Evolutionary conservation across 2,797 vertebrate species (phyloP).

Genomic region (Chromis chromis): DNA sequence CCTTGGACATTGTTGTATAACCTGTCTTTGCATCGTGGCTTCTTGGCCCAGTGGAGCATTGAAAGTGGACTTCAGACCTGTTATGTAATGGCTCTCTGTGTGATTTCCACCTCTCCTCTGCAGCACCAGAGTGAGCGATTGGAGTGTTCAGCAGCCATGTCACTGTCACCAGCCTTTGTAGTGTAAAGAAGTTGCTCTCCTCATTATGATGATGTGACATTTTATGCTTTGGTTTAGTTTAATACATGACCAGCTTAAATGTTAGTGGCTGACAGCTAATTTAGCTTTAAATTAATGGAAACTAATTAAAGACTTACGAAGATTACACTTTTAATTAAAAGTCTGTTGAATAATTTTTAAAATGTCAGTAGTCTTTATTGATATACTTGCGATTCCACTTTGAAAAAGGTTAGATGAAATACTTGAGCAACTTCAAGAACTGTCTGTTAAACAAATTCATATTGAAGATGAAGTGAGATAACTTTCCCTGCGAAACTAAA

Average conservation of each 20-base stretch:
- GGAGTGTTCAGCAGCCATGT: conserved; percentile 24
- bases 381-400: neutral
- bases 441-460: neutral
- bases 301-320: neutral
- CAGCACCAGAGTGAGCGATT: conserved; percentile 23
- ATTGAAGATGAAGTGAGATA: neutral
- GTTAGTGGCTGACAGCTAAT: conserved; percentile 15
- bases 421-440: neutral
- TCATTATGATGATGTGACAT: neutral
- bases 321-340: conserved; percentile 21
- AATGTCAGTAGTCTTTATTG: conserved; percentile 31
- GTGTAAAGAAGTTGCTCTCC: conserved; percentile 9
- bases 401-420: conserved; percentile 16
- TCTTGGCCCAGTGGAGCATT: conserved; percentile 46
- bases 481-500: neutral
- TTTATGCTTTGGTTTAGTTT: conserved; percentile 19
- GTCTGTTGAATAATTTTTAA: conserved; percentile 28
- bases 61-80: conserved; percentile 67
- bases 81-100: conserved; percentile 64
- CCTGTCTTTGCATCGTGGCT: conserved; percentile 59
- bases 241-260: conserved; percentile 8
- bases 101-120: conserved; percentile 41
- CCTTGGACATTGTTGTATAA: conserved; percentile 75
- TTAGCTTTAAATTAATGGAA: conserved; percentile 14
- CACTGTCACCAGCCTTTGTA: conserved; percentile 20